Evolutionary conservation across 2,113 vertebrate genomes (phyloP), one percentile per base, ranked within the genome.

Genomic region (Cercocebus atys): DNA sequence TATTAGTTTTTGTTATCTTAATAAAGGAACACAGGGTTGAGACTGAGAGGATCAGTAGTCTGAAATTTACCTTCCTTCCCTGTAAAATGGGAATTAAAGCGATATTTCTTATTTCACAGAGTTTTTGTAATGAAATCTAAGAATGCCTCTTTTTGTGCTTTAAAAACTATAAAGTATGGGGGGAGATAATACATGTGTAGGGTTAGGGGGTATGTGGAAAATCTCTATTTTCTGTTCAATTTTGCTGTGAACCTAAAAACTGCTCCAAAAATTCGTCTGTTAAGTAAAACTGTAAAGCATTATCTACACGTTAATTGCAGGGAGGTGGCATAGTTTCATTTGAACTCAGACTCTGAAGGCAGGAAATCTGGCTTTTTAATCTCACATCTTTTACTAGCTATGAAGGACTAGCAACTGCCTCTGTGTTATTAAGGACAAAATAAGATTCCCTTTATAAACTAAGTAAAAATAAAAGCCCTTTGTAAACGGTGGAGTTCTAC

Each of bases 291-390:
- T 70, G 23, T 84, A 64, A 90, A 76, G 30, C 27, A 25, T 83
- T 91, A 22, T 52, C 14, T 85, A 64, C 72, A 25, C 5, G 52
- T 97, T 81, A 30, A 22, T 96, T 95, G 5, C 43, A 55, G 14
- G 35, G 45, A 72, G 10, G 4, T 32, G 9, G 11, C 30, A 2
- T 93, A 75, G 17, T 47, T 90, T 88, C 25, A 52, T 80, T 38
- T 91, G 18, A 97, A 57, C 68, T 90, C 38, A 59, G 12, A 8
- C 23, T 93, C 64, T 11, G 23, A 80, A 61, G 83, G 50, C 20
- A 64, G 16, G 64, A 18, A 47, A 32, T 96, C 9, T 92, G 38
- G 32, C 25, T 25, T 78, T 88, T 57, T 55, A 50, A 47, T 92
- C 52, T 89, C 23, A 40, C 11, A 12, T 50, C 7, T 80, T 83